Base-by-base conservation (phyloP, 2,113 vertebrate species). In the Coptodon bakossiorum region DNA sequence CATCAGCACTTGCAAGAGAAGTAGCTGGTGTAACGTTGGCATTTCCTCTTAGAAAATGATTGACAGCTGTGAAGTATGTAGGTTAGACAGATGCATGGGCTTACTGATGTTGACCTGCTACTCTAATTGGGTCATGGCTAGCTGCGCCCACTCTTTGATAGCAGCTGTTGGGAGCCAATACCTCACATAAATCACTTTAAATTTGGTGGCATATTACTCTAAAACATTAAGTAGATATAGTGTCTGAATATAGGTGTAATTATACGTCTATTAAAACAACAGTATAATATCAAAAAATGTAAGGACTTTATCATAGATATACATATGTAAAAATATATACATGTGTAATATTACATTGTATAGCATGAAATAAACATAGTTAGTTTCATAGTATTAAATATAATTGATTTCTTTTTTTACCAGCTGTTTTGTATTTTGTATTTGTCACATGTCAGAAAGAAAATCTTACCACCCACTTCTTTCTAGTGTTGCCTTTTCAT, bases 231-330 rank as follows among this genome's bases (percentile, higher is more conserved):
- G 24, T 10, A 45, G 2, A 27, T 73, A 73, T 27, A 27, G 13
- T 45, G 36, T 34, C 29, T 19, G 17, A 0, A 38, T 45, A 45
- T 45, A 43, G 22, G 13, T 3, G 6, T 3, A 17, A 73, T 10
- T 45, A 29, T 2, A 27, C 0, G 0, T 27, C 8, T 73, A 45
- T 73, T 73, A 27, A 45, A 73, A 68, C 5, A 71, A 6, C 12
- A 43, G 9, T 31, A 36, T 5, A 66, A 66, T 36, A 9, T 0
- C 31, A 73, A 24, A 43, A 0, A 0, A 53, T 16, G 0, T 22
- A 53, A 80, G 6, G 0, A 31, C 61, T 66, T 52, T n/a, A 52
- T 53, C 29, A 9, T 5, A 53, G 54, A 80, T n/a, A 36, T 22
- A 16, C 22, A 17, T 73, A 22, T 43, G 0, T 17, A 27, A 45